Evolutionary conservation across 2,888 invertebrate species (phyloP).

Genomic region (Stictocephala bisonia): DNA sequence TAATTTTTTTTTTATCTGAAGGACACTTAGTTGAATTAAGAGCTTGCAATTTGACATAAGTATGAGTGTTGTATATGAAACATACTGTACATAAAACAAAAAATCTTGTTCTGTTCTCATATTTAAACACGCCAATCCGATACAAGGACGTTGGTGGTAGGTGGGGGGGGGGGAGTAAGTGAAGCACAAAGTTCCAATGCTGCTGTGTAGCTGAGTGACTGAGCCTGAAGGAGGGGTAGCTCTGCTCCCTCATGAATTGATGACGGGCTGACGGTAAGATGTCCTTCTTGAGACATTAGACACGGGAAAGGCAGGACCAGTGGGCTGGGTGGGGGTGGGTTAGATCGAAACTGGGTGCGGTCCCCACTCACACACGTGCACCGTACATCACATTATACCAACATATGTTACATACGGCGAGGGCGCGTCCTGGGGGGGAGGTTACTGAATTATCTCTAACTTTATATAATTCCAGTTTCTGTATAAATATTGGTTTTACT

Average conservation of each 20-base stretch:
- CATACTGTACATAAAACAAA: too few species aligned
- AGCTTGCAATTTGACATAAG: too few species aligned
- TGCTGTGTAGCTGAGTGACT: slow-evolving; percentile 59
- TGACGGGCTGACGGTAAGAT: slow-evolving; percentile 41
- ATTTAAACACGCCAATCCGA: slow-evolving; percentile 43
- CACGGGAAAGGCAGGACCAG: slow-evolving; percentile 44
- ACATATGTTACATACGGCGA: slow-evolving; percentile 18
- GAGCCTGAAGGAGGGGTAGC: not conserved
- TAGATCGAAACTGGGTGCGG: slow-evolving; percentile 43
- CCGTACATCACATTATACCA: slow-evolving; percentile 8
- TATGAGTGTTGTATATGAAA: too few species aligned
- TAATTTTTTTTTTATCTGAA: too few species aligned
- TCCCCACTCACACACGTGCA: slow-evolving; percentile 19
- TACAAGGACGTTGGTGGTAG: slow-evolving; percentile 48
- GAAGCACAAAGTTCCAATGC: slow-evolving; percentile 49
- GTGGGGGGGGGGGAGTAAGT: slow-evolving; percentile 43
- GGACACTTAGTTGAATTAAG: too few species aligned
- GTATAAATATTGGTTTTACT: too few species aligned
- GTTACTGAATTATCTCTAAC: too few species aligned
- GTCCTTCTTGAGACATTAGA: slow-evolving; percentile 45
- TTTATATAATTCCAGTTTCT: too few species aligned
- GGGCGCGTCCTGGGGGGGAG: too few species aligned
- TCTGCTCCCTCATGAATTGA: slow-evolving; percentile 38
- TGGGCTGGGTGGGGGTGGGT: not conserved
- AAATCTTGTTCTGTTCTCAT: too few species aligned